Percentiles rank a stretch among this genome's conserved stretches.
Conservation (phyloP, 2,888 invertebrate species). For the Eumerus sabulonum region DNA sequence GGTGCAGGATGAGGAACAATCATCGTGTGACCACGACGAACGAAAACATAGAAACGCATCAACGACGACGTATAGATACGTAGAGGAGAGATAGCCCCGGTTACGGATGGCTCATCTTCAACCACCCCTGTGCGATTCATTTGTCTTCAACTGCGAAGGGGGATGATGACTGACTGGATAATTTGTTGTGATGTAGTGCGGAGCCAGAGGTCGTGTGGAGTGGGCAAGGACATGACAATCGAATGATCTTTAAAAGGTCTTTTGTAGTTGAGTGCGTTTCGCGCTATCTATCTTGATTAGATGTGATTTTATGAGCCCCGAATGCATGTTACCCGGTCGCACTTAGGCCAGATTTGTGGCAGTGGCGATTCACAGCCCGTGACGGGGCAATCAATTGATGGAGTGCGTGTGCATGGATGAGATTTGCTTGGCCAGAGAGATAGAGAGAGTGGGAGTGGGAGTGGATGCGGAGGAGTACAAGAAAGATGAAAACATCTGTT, state of each 20-base stretch:
- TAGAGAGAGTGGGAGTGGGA: constrained; percentile 40
- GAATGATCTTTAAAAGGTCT: constrained; percentile 48
- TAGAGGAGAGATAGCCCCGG: too few species aligned
- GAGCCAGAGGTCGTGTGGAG: constrained; percentile 26
- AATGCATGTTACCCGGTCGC: too few species aligned
- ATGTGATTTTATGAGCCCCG: constrained; percentile 75
- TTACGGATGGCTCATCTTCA: constrained; percentile 44
- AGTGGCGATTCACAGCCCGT: constrained; percentile 59
- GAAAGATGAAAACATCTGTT: constrained; percentile 47
- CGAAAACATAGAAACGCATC: constrained; percentile 48
- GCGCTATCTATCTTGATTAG: constrained; percentile 79
- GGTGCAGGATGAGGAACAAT: constrained; percentile 24
- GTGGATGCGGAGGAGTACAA: not conserved
- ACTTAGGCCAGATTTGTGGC: constrained; percentile 48
- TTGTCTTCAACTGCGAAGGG: constrained; percentile 40
- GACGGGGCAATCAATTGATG: constrained; percentile 24
- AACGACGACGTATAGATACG: too few species aligned
- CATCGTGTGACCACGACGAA: constrained; percentile 57
- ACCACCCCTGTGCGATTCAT: constrained; percentile 61
- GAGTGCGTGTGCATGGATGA: constrained; percentile 25
- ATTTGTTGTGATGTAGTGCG: constrained; percentile 61
- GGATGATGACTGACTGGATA: constrained; percentile 10
- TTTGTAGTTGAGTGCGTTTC: constrained; percentile 74
- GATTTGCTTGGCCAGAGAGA: constrained; percentile 26
- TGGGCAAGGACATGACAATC: constrained; percentile 53